Conservation (phyloP, 2,888 invertebrate species). For the Catocala sponsa region DNA sequence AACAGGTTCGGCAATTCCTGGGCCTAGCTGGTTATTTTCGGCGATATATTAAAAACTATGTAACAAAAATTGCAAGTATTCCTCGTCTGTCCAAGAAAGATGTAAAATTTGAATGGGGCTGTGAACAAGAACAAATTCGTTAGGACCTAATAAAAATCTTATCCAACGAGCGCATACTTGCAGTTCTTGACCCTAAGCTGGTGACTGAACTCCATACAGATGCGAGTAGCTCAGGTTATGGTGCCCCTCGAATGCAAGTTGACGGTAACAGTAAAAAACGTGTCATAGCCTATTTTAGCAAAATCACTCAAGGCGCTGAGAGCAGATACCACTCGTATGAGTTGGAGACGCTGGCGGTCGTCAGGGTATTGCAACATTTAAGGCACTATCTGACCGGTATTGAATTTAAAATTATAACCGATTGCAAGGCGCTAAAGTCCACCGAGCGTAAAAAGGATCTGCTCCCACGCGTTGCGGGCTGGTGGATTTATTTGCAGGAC, state of each 20-base stretch:
- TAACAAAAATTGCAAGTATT: no score
- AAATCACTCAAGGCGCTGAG: no score
- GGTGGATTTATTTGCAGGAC: conserved; percentile 21
- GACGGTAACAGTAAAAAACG: conserved; percentile 17
- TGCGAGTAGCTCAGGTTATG: conserved; percentile 22
- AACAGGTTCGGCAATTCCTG: no score
- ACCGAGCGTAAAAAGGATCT: conserved; percentile 47
- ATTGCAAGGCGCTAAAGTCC: conserved; percentile 48
- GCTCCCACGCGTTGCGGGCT: conserved; percentile 39
- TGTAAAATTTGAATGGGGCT: conserved; percentile 1
- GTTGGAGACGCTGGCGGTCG: conserved; percentile 35
- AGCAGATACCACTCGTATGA: no score
- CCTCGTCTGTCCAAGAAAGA: neutral
- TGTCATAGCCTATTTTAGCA: conserved; percentile 30
- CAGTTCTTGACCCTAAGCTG: conserved; percentile 19
- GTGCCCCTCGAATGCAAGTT: conserved; percentile 28
- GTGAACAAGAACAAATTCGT: conserved; percentile 25
- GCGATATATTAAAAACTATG: no score
- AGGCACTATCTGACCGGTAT: conserved; percentile 44
- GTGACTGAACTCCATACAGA: conserved; percentile 32
- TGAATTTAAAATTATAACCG: conserved; percentile 35
- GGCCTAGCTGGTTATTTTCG: no score
- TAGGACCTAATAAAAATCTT: conserved; percentile 18
- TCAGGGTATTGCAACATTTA: conserved; percentile 46
- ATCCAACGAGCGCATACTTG: conserved; percentile 27